Percentiles rank a stretch among this genome's conserved stretches.
Conservation (phyloP, 1,140 invertebrate genomes). For the Portunus trituberculatus region DNA sequence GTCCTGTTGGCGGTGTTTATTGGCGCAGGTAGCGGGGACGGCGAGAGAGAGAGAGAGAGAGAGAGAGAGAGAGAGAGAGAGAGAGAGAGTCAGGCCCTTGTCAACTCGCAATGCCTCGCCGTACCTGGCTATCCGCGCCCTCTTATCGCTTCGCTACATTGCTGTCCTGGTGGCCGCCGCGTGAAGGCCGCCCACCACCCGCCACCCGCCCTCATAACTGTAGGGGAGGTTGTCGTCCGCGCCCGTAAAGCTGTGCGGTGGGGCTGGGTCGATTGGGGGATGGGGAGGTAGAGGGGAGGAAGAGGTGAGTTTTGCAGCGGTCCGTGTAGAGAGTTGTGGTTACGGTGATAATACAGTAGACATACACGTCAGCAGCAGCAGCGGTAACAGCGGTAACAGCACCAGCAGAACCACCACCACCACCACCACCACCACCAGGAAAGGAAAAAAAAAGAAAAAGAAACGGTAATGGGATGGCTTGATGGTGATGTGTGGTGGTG, state of each 20-base stretch:
- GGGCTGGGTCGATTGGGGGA: not conserved
- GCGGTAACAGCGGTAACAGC: too few species aligned
- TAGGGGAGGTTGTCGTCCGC: not conserved
- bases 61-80: not conserved
- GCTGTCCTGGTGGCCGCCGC: not conserved
- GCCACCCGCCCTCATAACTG: not conserved
- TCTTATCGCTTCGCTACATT: not conserved
- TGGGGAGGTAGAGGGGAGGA: not conserved
- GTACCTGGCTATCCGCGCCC: not conserved
- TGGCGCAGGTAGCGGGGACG: slow-evolving; percentile 4
- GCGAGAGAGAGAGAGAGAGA: slow-evolving; percentile 22
- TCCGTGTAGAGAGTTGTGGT: too few species aligned
- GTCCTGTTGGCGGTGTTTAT: slow-evolving; percentile 60
- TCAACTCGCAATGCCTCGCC: not conserved
- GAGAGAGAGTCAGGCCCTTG: not conserved
- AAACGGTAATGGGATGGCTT: too few species aligned
- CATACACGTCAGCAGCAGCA: too few species aligned
- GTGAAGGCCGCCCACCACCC: not conserved
- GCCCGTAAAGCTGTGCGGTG: not conserved
- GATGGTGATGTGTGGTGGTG: too few species aligned
- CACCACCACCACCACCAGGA: too few species aligned
- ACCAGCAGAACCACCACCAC: too few species aligned
- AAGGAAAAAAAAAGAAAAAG: too few species aligned
- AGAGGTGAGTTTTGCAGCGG: not conserved
- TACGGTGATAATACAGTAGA: too few species aligned